Base-by-base conservation (phyloP, 2,797 vertebrate genomes). In the Pristis pectinata region DNA sequence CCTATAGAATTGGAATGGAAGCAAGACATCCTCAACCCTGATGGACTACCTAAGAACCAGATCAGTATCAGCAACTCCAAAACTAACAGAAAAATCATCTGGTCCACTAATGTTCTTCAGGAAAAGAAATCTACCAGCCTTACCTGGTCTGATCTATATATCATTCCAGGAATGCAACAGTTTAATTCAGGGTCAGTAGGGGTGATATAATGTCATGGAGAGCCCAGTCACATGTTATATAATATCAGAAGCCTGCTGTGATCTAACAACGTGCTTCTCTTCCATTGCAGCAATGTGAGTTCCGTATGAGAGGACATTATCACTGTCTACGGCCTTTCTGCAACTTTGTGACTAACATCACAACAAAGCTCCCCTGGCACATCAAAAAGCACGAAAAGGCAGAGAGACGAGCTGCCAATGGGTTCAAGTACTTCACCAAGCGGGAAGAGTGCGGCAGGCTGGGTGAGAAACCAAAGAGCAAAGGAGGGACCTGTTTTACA, bases 391-490 rank as follows among this genome's bases (percentile, higher is more conserved):
- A 99, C 0, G 99, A 99, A 97, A 99, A 99, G 95, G 99, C 99
- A 0, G 99, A 99, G 96, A 97, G 99, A 49, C 98, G 99, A 0
- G 99, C 99, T 0, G 99, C 98, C 96, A 99, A 99, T 0, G 99
- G 99, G 77, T 99, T 99, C 97, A 99, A 98, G 96, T 99, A 99
- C 96, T 99, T 99, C 96, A 99, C 99, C 97, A 99, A 99, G 97
- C 96, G 99, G 15, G 99, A 99, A 95, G 98, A 99, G 95, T 99
- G 99, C n/a, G 98, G 98, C 95, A 97, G 99, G 95, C 97, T 98
- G 92, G 99, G 99, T 99, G 97, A 97, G 97, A 59, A 91, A 56
- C 17, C 11, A 15, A 59, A 9, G 0, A 4, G 59, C 87, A 64
- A 61, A 30, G n/a, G 13, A 34, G 34, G 11, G 15, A 64, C 4